Percentiles rank a stretch among this genome's conserved stretches.
Conservation (phyloP, 2,888 invertebrate species). For the Sminthurides aquaticus region DNA sequence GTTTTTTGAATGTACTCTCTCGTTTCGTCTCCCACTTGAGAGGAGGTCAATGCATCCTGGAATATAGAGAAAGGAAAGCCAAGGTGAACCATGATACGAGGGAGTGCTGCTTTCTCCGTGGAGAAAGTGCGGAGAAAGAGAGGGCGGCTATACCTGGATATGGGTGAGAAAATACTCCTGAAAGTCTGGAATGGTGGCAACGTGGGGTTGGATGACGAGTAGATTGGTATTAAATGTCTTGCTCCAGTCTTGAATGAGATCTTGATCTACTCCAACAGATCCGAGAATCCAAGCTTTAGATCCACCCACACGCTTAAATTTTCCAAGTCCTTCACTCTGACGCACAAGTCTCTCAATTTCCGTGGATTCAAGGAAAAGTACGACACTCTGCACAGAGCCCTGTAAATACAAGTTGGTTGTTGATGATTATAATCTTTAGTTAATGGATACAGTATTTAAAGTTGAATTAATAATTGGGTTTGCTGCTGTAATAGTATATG, state of each 20-base stretch:
- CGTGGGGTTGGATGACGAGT: conserved; percentile 41
- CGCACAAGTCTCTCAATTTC: conserved; percentile 43
- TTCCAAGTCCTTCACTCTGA: conserved; percentile 24
- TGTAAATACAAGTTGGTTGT: conserved; percentile 26
- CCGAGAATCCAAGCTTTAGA: conserved; percentile 42
- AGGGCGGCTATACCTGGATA: conserved; percentile 41
- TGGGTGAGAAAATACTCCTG: conserved; percentile 41
- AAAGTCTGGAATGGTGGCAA: conserved; percentile 43
- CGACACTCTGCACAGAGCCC: conserved; percentile 43
- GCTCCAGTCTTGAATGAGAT: conserved; percentile 39
- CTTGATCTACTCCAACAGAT: conserved; percentile 38
- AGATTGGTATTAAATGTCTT: conserved; percentile 37
- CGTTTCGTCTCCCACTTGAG: conserved; percentile 32
- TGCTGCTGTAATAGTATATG: background rate
- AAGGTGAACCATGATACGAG: no score
- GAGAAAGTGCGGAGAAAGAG: no score
- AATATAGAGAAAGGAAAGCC: no score
- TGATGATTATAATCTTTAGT: background rate
- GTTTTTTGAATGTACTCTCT: conserved; percentile 42
- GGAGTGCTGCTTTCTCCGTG: no score
- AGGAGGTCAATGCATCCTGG: conserved; percentile 19
- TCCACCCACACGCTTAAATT: conserved; percentile 32
- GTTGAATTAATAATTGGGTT: conserved; percentile 10
- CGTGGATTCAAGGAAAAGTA: conserved; percentile 44
- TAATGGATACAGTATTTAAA: conserved; percentile 3